A percentile compares a stretch with the other conserved stretches of the same genome.
These are phyloP conservation scores for Prunella himalayana DNA, from an alignment of 2,113 vertebrate genomes.

Conservation along the genomic window DNA sequence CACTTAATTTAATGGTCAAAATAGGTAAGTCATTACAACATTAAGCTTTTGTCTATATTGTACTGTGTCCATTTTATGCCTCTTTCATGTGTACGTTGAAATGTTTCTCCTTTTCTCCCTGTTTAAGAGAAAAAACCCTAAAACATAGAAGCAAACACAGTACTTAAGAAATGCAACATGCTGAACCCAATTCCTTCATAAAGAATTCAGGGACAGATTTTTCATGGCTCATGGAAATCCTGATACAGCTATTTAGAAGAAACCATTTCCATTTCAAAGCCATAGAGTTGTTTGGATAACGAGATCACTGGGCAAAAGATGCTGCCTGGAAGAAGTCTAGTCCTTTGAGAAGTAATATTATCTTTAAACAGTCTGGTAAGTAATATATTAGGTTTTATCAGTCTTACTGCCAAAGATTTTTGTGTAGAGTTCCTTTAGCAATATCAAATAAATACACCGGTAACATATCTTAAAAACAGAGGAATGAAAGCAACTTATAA, in stretches of 20 bases:
- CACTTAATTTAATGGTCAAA: neutral
- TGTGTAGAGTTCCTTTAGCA: neutral
- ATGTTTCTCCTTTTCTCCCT: neutral
- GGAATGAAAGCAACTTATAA: neutral
- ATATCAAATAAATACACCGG: constrained; percentile 19
- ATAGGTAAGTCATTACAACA: neutral
- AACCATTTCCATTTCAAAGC: constrained; percentile 76
- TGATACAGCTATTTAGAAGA: constrained; percentile 1
- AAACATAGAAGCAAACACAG: neutral
- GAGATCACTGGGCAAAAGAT: constrained; percentile 59
- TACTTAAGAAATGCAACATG: neutral
- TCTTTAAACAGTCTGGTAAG: constrained; percentile 41
- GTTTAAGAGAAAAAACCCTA: neutral
- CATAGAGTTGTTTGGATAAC: constrained; percentile 63
- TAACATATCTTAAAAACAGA: neutral
- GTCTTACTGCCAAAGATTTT: constrained; percentile 4
- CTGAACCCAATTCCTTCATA: neutral
- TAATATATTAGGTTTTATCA: neutral
- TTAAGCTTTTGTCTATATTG: neutral
- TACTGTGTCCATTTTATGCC: neutral
- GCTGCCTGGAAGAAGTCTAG: constrained; percentile 33
- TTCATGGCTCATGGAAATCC: neutral
- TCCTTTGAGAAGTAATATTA: constrained; percentile 51
- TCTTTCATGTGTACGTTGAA: neutral
- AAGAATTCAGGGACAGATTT: neutral